Evolutionary conservation across 2,113 vertebrate genomes (phyloP).

Genomic region (Oncorhynchus keta): DNA sequence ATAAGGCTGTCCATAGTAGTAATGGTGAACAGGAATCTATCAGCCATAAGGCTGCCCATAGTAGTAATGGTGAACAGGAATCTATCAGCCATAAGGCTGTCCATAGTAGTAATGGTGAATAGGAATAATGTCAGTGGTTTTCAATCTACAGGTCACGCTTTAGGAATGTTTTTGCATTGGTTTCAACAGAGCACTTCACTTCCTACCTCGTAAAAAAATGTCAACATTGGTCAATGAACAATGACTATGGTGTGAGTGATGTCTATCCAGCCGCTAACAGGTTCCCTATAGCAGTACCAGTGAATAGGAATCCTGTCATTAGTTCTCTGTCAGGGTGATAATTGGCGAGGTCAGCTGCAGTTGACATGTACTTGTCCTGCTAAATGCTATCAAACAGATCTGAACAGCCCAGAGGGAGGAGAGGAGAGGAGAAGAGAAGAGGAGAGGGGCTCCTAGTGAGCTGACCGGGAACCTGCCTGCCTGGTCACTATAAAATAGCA

Average conservation of each 20-base stretch:
- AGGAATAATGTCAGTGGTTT: too few species aligned
- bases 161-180: too few species aligned
- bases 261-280: slow-evolving; percentile 17
- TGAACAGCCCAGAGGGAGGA: slow-evolving; percentile 27
- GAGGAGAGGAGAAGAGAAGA: not conserved
- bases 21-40: slow-evolving; percentile 5
- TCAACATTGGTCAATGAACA: too few species aligned
- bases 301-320: slow-evolving; percentile 52
- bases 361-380: slow-evolving; percentile 49
- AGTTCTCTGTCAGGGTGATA: slow-evolving; percentile 40
- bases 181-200: too few species aligned
- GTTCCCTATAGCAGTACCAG: slow-evolving; percentile 1
- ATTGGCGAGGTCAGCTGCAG: slow-evolving; percentile 54
- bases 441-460: not conserved
- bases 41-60: too few species aligned
- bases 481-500: not conserved
- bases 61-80: too few species aligned
- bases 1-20: too few species aligned
- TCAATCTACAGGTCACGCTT: too few species aligned
- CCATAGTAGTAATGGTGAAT: not conserved
- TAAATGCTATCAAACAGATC: slow-evolving; percentile 55
- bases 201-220: too few species aligned
- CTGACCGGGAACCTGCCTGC: not conserved
- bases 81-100: too few species aligned
- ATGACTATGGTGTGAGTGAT: too few species aligned